Conservation (phyloP, 2,797 vertebrate genomes). For the Eulemur rubriventer region DNA sequence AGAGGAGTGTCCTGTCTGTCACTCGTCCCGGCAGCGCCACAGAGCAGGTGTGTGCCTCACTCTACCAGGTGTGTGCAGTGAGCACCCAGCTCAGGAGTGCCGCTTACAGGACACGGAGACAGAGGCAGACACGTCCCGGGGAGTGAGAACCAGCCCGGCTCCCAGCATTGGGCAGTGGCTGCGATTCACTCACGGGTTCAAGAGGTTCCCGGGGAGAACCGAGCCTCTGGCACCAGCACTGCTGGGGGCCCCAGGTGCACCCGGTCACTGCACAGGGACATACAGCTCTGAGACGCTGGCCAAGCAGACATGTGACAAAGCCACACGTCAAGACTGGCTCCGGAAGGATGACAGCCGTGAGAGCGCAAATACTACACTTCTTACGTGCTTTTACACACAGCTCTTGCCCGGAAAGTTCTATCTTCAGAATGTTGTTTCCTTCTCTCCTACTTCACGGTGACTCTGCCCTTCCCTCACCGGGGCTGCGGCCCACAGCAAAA, state of each 20-base stretch:
- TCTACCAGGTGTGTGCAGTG: no score
- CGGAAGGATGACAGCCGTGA: not conserved
- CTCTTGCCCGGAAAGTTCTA: not conserved
- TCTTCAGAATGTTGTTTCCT: not conserved
- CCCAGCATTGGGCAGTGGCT: not conserved
- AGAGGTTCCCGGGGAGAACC: not conserved
- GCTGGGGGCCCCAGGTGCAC: rapidly evolving
- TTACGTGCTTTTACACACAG: not conserved
- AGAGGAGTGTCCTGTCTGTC: not conserved
- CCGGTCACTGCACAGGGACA: not conserved
- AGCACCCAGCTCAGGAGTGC: not conserved
- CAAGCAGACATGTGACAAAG: not conserved
- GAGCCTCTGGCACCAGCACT: not conserved
- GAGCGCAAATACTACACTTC: not conserved
- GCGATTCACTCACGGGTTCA: no score
- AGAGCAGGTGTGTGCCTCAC: not conserved
- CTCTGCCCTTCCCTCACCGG: not conserved
- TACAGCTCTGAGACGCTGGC: not conserved
- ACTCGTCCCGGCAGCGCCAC: not conserved
- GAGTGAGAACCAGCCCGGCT: not conserved
- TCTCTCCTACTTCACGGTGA: not conserved
- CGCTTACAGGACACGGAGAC: not conserved
- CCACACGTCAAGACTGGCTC: not conserved
- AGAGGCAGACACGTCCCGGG: not conserved
- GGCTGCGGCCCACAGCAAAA: not conserved